Conservation (phyloP, 2,888 invertebrate genomes). For the Elmis aenea region DNA sequence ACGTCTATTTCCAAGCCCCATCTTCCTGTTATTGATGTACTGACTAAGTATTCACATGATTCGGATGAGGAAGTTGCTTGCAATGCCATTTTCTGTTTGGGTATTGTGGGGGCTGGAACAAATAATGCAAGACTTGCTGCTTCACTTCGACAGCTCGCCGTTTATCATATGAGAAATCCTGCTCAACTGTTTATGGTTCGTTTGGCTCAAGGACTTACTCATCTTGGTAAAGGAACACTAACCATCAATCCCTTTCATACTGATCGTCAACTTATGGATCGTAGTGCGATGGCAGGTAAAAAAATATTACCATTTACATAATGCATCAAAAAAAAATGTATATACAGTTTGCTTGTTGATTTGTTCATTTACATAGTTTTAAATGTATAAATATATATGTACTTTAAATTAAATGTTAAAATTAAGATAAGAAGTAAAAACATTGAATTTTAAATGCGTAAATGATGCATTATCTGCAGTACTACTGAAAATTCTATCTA, state of each 20-base stretch:
- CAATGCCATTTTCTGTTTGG: conserved; percentile 97
- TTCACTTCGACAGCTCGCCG: conserved; percentile 92
- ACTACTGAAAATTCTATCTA: too few species aligned
- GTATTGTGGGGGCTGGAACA: conserved; percentile 85
- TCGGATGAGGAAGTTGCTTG: conserved; percentile 95
- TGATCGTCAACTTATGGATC: conserved; percentile 88
- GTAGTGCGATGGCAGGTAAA: conserved; percentile 86
- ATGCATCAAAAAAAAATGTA: not conserved
- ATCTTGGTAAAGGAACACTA: conserved; percentile 97
- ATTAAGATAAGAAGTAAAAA: too few species aligned
- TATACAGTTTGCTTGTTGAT: not conserved
- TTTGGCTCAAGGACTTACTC: conserved; percentile 91
- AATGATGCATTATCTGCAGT: too few species aligned
- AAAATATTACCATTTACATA: too few species aligned
- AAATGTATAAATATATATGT: too few species aligned
- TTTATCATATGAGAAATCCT: conserved; percentile 95
- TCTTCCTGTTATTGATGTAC: conserved; percentile 87
- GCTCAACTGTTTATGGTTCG: conserved; percentile 96
- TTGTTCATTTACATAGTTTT: not conserved
- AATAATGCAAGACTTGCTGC: conserved; percentile 91
- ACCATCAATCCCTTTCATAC: conserved; percentile 94
- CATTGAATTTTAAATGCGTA: too few species aligned
- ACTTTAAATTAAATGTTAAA: too few species aligned
- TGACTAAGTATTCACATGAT: conserved; percentile 99
- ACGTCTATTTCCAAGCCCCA: conserved; percentile 96